Base-by-base conservation (phyloP, 2,888 invertebrate genomes). In the Siphonodentalium dalli region DNA sequence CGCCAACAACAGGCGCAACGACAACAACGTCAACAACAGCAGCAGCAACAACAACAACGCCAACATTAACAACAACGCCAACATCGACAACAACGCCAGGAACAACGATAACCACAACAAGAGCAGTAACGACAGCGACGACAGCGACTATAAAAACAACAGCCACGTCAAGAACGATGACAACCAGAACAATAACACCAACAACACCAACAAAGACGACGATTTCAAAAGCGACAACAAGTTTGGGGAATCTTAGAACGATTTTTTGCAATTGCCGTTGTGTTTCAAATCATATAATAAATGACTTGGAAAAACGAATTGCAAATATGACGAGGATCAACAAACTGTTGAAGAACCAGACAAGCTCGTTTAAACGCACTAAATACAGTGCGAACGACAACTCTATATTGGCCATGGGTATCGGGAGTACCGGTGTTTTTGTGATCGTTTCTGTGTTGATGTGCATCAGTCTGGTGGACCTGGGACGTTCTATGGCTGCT, bases 51-150 rank as follows among this genome's bases (percentile, higher is more conserved):
- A 18, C 15, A 34, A 2, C 34, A 15, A 31, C 37, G 34, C 15
- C 15, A 13, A 48, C 26, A 43, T 26, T 43, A n/a, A 15, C 24
- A 34, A 8, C 26, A 48, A 28, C 20, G 33, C 34, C 41, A 23
- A 23, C 35, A 41, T 28, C 40, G 2, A 40, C 21, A 13, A 11
- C 24, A 15, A 38, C n/a, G 27, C 13, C 45, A 43, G 21, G 31
- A 34, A 39, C 23, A 24, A 3, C 35, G 45, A 38, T 53, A 39
- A 18, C 38, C 34, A 51, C 27, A 43, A 9, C 42, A 26, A 20
- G 37, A 26, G 18, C 2, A 23, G 31, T 31, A 2, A 15, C 23
- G 24, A 7, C 11, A 18, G 29, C 20, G 5, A 21, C 13, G 8
- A 7, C 23, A 7, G 9, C 24, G 26, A 15, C 23, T 34, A 53